These are phyloP conservation scores for Metridium senile DNA, from an alignment of 92 coral and sea anemone species.

Conservation along the genomic window DNA sequence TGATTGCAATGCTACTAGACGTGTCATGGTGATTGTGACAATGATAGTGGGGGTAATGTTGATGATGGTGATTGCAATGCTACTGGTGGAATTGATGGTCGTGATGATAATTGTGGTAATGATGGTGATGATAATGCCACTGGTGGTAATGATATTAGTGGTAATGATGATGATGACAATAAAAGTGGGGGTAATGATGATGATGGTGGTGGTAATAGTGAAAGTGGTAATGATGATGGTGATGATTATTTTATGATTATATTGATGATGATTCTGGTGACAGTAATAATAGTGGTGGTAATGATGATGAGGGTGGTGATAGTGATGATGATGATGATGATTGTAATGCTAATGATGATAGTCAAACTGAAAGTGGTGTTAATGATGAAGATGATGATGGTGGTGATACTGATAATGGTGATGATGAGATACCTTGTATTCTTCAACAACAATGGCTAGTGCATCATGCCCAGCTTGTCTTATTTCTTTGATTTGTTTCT, in stretches of 20 bases:
- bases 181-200: not conserved
- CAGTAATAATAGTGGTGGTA: too few species aligned
- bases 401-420: not conserved
- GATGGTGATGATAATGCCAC: not conserved
- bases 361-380: not conserved
- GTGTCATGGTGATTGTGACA: too few species aligned
- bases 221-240: too few species aligned
- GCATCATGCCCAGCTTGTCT: constrained; percentile 93
- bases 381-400: not conserved
- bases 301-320: too few species aligned
- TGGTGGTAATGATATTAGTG: too few species aligned
- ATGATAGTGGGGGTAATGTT: too few species aligned
- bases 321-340: not conserved
- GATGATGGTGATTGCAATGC: too few species aligned
- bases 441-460: constrained; percentile 84
- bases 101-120: not conserved
- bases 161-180: not conserved
- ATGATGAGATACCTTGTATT: constrained; percentile 72
- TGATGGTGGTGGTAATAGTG: not conserved
- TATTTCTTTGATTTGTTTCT: constrained; percentile 68
- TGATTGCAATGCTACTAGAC: too few species aligned
- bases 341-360: not conserved
- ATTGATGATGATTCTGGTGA: too few species aligned
- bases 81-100: not conserved
- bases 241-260: too few species aligned